phyloP scores from a whole-genome alignment of 2,797 vertebrate genomes.

The Zenarchopterus dispar region DNA sequence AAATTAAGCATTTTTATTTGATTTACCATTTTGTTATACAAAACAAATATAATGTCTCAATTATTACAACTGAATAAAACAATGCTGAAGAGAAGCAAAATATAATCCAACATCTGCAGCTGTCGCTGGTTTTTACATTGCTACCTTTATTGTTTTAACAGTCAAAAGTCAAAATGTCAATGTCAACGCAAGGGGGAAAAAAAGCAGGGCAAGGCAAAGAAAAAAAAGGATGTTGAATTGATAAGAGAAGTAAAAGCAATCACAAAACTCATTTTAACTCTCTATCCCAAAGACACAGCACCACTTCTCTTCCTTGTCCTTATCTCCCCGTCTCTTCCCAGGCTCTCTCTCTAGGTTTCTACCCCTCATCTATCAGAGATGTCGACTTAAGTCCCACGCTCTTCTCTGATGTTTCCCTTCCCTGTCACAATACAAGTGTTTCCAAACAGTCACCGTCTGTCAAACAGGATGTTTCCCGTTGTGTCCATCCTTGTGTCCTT shows the following conservation, averaged over 20 bases:
- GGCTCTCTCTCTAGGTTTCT: slow-evolving; percentile 18
- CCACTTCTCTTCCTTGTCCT: slow-evolving; percentile 18
- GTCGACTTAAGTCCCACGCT: slow-evolving; percentile 53
- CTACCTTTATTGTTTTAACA: too few relatives aligned
- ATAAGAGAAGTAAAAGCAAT: slow-evolving; percentile 34
- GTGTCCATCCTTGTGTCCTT: slow-evolving; percentile 38
- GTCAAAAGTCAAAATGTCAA: too few relatives aligned
- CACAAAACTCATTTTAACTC: slow-evolving; percentile 29
- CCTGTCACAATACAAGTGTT: slow-evolving; percentile 49
- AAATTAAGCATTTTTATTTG: background rate
- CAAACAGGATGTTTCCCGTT: slow-evolving; percentile 31
- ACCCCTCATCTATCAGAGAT: slow-evolving; percentile 60
- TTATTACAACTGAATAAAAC: background rate
- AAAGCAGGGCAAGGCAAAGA: background rate
- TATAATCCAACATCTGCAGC: too few relatives aligned
- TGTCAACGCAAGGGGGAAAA: too few relatives aligned
- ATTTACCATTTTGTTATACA: background rate
- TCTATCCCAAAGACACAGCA: slow-evolving; percentile 27
- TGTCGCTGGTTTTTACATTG: too few relatives aligned
- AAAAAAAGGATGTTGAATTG: slow-evolving; percentile 20
- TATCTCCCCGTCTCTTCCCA: background rate
- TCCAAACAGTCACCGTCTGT: slow-evolving; percentile 55
- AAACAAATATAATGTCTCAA: background rate
- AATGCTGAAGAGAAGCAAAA: too few relatives aligned
- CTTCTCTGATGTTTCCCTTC: slow-evolving; percentile 25